These are phyloP conservation scores for Furnarius figulus DNA, from an alignment of 2,113 vertebrate genomes.

Conservation along the genomic window DNA sequence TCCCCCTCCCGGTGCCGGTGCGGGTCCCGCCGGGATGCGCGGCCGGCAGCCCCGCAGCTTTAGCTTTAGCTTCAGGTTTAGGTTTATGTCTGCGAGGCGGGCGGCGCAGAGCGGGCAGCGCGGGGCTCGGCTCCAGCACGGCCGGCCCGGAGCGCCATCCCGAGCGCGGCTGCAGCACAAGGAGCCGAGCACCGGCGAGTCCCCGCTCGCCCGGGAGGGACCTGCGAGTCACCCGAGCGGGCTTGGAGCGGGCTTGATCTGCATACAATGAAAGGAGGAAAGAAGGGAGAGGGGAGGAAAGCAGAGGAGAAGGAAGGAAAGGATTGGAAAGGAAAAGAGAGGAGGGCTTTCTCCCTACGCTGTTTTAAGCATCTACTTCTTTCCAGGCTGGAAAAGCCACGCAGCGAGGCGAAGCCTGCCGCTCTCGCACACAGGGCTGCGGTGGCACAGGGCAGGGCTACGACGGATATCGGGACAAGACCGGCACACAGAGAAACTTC, in stretches of 20 bases:
- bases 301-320: neutral
- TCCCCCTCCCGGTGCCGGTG: neutral
- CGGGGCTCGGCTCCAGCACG: neutral
- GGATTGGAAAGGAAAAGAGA: neutral
- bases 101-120: neutral
- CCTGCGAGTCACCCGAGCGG: neutral
- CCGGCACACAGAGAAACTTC: neutral
- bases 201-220: neutral
- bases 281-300: neutral
- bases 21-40: too few species aligned
- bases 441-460: accelerated
- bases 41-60: neutral
- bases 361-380: neutral
- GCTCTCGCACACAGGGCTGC: neutral
- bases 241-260: neutral
- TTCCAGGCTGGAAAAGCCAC: neutral
- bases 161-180: neutral
- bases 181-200: accelerated
- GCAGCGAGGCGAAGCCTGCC: neutral
- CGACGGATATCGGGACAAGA: accelerated
- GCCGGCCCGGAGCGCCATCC: neutral
- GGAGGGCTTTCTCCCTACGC: neutral
- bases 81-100: neutral
- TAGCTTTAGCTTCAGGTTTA: too few species aligned
- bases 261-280: neutral